phyloP scores from a whole-genome alignment of 2,888 invertebrate genomes.

The Pantelozetes paolii region DNA sequence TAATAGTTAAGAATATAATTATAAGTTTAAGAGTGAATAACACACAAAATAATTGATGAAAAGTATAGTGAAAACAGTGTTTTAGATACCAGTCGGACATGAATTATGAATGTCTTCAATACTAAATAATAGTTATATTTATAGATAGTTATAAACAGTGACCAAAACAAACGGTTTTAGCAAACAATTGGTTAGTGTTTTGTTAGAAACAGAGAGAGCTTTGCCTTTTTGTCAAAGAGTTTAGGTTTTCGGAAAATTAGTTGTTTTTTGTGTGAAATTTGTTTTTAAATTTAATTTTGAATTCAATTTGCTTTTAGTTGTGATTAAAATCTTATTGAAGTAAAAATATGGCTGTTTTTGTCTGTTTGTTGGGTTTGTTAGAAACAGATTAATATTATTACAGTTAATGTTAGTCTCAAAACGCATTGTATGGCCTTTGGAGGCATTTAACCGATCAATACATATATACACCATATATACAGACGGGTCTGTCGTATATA shows the following conservation, averaged over 20 bases:
- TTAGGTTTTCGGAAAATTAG: background rate
- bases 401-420: background rate
- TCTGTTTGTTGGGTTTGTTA: background rate
- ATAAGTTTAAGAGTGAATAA: background rate
- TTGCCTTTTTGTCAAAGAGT: background rate
- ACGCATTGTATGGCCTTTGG: conserved; percentile 14
- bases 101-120: conserved; percentile 19
- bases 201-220: background rate
- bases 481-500: background rate
- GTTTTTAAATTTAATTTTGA: background rate
- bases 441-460: conserved; percentile 33
- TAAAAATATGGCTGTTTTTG: conserved; percentile 8
- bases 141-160: conserved; percentile 18
- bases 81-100: background rate
- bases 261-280: background rate
- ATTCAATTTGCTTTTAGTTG: too few relatives aligned
- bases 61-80: background rate
- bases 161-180: conserved; percentile 20
- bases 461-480: background rate
- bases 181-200: background rate
- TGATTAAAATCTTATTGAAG: conserved; percentile 18
- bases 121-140: background rate
- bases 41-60: background rate
- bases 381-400: conserved; percentile 19
- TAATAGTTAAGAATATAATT: background rate